A percentile compares a stretch with the other conserved stretches of the same genome.
phyloP scores from a whole-genome alignment of 2,888 invertebrate species.

The Proisotoma minuta region DNA sequence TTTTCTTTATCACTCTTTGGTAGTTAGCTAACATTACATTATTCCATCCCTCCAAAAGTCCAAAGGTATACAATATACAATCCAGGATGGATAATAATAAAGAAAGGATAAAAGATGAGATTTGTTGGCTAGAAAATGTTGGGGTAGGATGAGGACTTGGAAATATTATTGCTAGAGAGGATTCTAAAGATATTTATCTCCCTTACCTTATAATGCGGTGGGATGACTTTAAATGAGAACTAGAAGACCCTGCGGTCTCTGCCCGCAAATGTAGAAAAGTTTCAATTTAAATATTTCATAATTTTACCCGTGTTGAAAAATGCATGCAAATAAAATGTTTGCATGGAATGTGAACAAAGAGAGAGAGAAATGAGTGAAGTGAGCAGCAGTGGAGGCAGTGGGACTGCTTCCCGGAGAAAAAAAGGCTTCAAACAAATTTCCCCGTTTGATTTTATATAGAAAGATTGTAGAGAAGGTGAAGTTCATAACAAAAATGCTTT shows the following conservation, averaged over 20 bases:
- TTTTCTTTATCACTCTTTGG: neutral
- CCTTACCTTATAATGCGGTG: no score
- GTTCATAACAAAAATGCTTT: conserved; percentile 2
- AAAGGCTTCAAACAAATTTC: no score
- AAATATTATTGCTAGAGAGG: no score
- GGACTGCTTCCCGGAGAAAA: neutral
- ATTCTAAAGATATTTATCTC: no score
- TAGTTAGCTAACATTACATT: neutral
- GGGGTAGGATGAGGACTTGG: neutral
- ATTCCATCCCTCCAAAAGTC: neutral
- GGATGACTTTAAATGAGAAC: no score
- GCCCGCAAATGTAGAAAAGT: neutral
- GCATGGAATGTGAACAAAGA: no score
- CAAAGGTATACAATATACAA: neutral
- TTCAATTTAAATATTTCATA: neutral
- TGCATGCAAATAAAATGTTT: no score
- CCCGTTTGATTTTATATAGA: no score
- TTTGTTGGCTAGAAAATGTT: neutral
- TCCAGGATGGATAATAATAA: neutral
- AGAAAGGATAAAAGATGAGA: neutral
- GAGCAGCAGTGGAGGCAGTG: neutral
- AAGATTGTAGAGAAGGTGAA: conserved; percentile 1
- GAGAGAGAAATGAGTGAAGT: neutral
- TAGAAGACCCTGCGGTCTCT: no score
- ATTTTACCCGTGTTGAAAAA: no score